Percentiles rank a stretch among this genome's conserved stretches.
phyloP scores from a whole-genome alignment of 2,113 vertebrate species.

The Corythornis madagascariensis region DNA sequence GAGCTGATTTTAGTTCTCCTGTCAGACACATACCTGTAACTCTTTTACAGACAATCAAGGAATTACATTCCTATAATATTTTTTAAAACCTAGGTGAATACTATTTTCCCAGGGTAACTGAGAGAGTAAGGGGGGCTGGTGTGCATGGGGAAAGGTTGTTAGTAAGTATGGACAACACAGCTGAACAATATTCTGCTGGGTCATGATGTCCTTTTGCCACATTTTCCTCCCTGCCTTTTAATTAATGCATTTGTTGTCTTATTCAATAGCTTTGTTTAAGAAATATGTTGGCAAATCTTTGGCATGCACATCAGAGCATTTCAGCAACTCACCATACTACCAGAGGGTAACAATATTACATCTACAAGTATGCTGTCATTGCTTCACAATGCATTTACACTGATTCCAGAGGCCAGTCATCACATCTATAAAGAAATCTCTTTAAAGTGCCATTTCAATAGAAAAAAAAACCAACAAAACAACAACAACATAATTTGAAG shows the following conservation, averaged over 20 bases:
- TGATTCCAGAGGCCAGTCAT: neutral
- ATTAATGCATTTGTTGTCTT: neutral
- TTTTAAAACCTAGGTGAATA: neutral
- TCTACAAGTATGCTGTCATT: neutral
- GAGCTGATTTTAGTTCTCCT: neutral
- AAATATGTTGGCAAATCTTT: neutral
- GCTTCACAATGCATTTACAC: neutral
- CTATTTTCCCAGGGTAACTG: neutral
- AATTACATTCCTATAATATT: neutral
- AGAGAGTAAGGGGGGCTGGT: rapidly evolving
- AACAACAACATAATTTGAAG: neutral
- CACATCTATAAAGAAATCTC: neutral
- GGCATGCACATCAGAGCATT: neutral
- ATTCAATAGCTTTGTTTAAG: neutral
- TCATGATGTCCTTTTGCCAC: neutral
- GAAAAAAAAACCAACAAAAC: neutral
- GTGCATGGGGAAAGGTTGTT: neutral
- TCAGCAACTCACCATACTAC: neutral
- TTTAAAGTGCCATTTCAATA: neutral
- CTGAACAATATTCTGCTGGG: neutral
- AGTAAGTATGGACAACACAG: neutral
- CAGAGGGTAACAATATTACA: neutral
- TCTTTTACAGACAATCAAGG: neutral
- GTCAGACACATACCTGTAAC: neutral
- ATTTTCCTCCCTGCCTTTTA: neutral